Conservation (phyloP, 2,113 vertebrate genomes). For the Columba janthina region DNA sequence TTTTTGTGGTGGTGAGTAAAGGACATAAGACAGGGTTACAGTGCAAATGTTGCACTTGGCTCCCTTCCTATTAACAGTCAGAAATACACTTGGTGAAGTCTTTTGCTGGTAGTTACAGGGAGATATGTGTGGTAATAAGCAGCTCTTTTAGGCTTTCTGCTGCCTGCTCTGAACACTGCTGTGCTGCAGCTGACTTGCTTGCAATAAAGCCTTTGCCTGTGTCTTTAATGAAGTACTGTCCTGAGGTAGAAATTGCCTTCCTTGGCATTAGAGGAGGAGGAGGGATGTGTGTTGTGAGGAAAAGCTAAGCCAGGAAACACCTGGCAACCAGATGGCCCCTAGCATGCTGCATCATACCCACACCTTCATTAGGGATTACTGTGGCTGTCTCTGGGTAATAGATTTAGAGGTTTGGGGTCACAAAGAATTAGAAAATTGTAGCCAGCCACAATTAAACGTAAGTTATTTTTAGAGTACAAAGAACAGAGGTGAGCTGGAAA, state of each 20-base stretch:
- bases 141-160: neutral
- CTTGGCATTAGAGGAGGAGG: conserved; percentile 30
- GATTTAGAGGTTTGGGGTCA: conserved; percentile 56
- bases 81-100: neutral
- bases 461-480: conserved; percentile 52
- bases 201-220: neutral
- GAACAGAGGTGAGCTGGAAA: neutral
- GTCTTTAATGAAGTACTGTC: conserved; percentile 15
- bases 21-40: neutral
- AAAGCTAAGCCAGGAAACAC: conserved; percentile 56
- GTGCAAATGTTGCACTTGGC: neutral
- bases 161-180: neutral
- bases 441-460: conserved; percentile 14
- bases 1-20: neutral
- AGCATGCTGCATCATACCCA: neutral
- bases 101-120: neutral
- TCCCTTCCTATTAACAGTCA: neutral
- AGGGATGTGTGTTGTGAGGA: neutral
- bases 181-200: neutral
- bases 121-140: neutral
- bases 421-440: conserved; percentile 60
- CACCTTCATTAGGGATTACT: conserved; percentile 61
- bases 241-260: conserved; percentile 5
- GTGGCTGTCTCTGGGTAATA: conserved; percentile 46
- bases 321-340: conserved; percentile 51